Base-by-base conservation (phyloP, 1,140 invertebrate species). In the Polypedilum vanderplanki region DNA sequence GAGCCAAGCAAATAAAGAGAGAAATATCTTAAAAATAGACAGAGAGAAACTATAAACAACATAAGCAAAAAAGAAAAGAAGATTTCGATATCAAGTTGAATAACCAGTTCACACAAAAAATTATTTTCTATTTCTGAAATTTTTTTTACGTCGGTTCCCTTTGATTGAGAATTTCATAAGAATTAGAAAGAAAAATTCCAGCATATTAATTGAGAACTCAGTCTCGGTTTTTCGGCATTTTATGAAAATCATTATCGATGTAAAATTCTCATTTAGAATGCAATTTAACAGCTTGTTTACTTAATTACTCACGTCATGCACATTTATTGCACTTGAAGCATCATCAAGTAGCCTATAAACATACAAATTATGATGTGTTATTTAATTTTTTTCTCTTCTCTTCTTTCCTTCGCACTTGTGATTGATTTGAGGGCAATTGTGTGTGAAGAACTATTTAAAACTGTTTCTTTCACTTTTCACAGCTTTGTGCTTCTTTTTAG, bases 331-430 rank as follows among this genome's bases (percentile, higher is more conserved):
- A 57, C 46, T 57, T 57, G n/a, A 57, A 57, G n/a, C n/a, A 12
- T 57, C 46, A 57, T 57, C 46, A 57, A 57, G n/a, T 57, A n/a
- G 46, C 3, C 46, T 57, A 57, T 57, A 57, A 57, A 57, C 46
- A 12, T 57, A 57, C 46, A 57, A 57, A 57, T 57, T 57, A 57
- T 57, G 46, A 57, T 57, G 46, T 57, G 46, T 57, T 57, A 57
- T 57, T 57, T 57, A 57, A 57, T 57, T 57, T 57, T 57, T 57
- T n/a, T n/a, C n/a, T 57, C 12, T 46, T 15, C 24, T 33, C 5
- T 33, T 3, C 41, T 15, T 46, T 57, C 46, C 46, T 57, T 57
- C 46, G n/a, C 46, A n/a, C 46, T 12, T 57, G 46, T n/a, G n/a
- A 9, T 46, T 15, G 12, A 4, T 12, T 57, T 46, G 41, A 46